A percentile compares a stretch with the other conserved stretches of the same genome.
Evolutionary conservation across 2,888 invertebrate species (phyloP).

Genomic region (Anodontia alba): DNA sequence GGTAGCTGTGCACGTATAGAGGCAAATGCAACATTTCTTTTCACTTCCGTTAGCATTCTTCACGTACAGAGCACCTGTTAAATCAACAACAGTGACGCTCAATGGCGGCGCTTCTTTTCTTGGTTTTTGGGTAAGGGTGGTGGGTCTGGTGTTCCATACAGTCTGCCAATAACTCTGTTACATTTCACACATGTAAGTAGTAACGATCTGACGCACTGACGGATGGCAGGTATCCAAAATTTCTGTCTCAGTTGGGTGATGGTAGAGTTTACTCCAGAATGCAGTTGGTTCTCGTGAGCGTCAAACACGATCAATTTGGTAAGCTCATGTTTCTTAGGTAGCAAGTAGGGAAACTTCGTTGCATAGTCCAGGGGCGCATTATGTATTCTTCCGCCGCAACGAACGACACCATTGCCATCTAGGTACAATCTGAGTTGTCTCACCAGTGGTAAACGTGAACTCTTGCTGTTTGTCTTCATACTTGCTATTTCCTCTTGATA

Average conservation of each 20-base stretch:
- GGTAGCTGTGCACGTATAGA: neutral
- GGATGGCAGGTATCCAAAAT: constrained; percentile 21
- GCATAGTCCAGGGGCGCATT: too few relatives aligned
- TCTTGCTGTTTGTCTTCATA: too few relatives aligned
- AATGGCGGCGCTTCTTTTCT: neutral
- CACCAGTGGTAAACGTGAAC: too few relatives aligned
- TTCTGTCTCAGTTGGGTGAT: constrained; percentile 18
- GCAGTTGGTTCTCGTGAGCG: too few relatives aligned
- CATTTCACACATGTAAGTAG: neutral
- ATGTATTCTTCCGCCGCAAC: constrained; percentile 28
- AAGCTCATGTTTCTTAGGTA: too few relatives aligned
- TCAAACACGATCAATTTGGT: too few relatives aligned
- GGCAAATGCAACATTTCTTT: neutral
- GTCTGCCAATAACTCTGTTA: neutral
- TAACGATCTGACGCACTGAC: neutral
- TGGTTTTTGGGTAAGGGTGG: constrained; percentile 11
- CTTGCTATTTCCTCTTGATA: too few relatives aligned
- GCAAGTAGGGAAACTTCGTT: too few relatives aligned
- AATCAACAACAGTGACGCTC: constrained; percentile 13
- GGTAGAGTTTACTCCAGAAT: too few relatives aligned
- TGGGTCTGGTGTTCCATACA: constrained; percentile 5
- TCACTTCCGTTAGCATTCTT: neutral
- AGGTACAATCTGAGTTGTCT: too few relatives aligned
- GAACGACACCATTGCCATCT: neutral
- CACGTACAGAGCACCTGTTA: constrained; percentile 12